Conservation (phyloP, 2,113 vertebrate genomes). For the Xiphophorus couchianus region DNA sequence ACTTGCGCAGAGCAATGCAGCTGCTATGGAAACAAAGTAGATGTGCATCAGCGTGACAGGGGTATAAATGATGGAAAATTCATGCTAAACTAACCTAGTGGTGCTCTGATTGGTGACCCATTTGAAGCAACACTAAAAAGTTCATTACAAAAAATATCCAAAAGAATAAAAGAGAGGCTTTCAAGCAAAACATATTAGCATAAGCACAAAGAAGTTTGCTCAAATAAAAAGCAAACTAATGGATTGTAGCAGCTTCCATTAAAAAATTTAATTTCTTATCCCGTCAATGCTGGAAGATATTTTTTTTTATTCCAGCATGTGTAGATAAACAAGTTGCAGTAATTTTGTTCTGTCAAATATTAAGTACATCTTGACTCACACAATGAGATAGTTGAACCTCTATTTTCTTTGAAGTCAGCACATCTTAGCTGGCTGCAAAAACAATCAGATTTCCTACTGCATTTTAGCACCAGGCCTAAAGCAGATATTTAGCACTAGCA, state of each 20-base stretch:
- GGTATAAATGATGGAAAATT: too few species aligned
- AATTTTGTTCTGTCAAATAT: not conserved
- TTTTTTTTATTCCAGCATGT: too few species aligned
- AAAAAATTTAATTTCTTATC: too few species aligned
- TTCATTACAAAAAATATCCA: not conserved
- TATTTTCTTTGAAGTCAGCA: slow-evolving; percentile 10
- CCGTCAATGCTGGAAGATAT: too few species aligned
- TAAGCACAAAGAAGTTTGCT: not conserved
- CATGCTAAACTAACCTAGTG: too few species aligned
- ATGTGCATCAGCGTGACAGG: too few species aligned
- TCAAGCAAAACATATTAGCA: not conserved
- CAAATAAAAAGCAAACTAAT: too few species aligned
- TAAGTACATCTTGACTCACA: not conserved
- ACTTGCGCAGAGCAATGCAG: too few species aligned
- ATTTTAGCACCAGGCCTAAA: slow-evolving; percentile 48
- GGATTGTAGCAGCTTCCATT: too few species aligned
- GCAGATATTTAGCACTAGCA: slow-evolving; percentile 66
- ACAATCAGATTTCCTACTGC: slow-evolving; percentile 53
- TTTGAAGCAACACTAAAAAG: not conserved
- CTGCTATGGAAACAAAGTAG: too few species aligned
- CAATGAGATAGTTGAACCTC: slow-evolving; percentile 7
- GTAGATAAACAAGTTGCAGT: too few species aligned
- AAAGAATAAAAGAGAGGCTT: not conserved
- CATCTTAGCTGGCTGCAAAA: slow-evolving; percentile 29
- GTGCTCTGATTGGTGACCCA: not conserved